Evolutionary conservation across 2,888 invertebrate genomes (phyloP), one percentile per base, ranked within the genome.

Genomic region (Chorisops tibialis): DNA sequence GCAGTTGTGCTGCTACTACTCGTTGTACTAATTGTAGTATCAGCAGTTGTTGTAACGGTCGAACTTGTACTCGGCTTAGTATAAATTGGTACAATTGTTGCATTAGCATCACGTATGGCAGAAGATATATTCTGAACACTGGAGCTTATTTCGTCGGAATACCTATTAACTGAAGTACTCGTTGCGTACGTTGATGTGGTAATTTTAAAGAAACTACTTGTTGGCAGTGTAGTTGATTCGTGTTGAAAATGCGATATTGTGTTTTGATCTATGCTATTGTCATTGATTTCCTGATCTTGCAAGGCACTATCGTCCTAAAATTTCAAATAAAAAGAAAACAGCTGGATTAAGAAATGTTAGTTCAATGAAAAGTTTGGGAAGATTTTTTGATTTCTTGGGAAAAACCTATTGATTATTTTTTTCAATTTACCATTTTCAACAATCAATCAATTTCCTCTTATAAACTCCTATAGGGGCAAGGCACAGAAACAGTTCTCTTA

Each of bases 221-320:
- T 74, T 9, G 52, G 50, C 12, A 76, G 71, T 22, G 74, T 74
- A 43, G 75, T 75, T n/a, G 75, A 71, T 54, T 78, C 77, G 59
- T 77, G 73, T 12, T 71, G 69, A 62, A 74, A 78, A 67, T 78
- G 78, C 18, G 78, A 78, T 63, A 78, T 79, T 59, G 78, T 79
- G 54, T 77, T 79, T 67, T 78, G 77, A 67, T 79, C 79, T 68
- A 79, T 79, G 68, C 77, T 78, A 61, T 79, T 79, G 67, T 79
- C 79, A 63, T 68, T 77, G 59, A 79, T 76, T 67, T 78, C 79
- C 4, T 72, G 73, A n/a, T 74, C 72, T 54, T 73, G 73, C 6
- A 74, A 66, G 14, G 72, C 66, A 12, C 70, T 67, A 16, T 73
- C 71, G 37, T 70, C 71, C 74, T 74, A 48, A 14, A 47, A 19